phyloP scores from a whole-genome alignment of 2,113 vertebrate genomes.

The Dendrocopos noguchii region DNA sequence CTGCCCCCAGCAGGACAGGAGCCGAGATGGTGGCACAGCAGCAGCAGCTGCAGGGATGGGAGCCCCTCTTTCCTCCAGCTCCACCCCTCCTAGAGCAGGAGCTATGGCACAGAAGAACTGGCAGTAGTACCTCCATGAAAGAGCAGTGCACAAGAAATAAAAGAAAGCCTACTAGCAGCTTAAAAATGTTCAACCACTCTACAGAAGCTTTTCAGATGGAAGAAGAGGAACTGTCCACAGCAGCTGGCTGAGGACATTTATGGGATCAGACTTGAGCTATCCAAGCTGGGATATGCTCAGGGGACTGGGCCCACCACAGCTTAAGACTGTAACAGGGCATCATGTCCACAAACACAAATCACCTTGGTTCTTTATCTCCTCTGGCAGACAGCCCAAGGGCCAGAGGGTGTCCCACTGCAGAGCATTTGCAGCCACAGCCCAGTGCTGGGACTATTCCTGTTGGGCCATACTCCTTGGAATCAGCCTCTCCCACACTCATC shows the following conservation, averaged over 20 bases:
- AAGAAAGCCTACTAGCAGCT: neutral
- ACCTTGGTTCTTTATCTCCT: neutral
- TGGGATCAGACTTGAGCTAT: neutral
- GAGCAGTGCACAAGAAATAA: neutral
- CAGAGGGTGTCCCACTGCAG: neutral
- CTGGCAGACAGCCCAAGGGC: neutral
- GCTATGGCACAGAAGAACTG: neutral
- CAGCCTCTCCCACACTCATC: neutral
- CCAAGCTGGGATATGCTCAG: neutral
- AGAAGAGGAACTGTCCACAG: neutral
- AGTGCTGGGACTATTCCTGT: neutral
- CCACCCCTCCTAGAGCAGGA: neutral
- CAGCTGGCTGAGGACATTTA: neutral
- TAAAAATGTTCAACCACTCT: neutral
- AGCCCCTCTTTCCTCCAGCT: neutral
- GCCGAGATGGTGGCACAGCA: neutral
- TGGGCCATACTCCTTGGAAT: neutral
- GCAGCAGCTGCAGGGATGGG: neutral
- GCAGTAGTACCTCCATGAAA: neutral
- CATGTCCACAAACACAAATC: accelerated
- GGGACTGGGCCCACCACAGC: neutral
- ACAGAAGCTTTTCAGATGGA: neutral
- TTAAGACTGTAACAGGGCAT: neutral
- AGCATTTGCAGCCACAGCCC: neutral
- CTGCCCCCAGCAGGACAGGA: neutral